Evolutionary conservation across 1,140 invertebrate genomes (phyloP).

Genomic region (Neodiprion lecontei): DNA sequence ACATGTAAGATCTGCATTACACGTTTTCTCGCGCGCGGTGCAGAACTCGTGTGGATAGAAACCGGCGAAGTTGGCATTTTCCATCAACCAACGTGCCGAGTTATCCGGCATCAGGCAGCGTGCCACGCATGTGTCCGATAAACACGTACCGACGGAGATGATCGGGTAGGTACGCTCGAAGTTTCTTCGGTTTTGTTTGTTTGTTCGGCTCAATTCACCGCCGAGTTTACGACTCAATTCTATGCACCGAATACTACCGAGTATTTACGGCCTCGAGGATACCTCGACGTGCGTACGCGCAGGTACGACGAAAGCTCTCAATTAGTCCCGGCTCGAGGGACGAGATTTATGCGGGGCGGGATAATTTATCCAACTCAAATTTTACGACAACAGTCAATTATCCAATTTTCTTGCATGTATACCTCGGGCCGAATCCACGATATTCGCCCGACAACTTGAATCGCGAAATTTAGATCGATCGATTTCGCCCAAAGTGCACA

Average conservation of each 20-base stretch:
- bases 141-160: too few species aligned
- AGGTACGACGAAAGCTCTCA: constrained; percentile 1
- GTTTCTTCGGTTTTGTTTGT: too few species aligned
- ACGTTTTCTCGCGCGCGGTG: too few species aligned
- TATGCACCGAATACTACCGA: not conserved
- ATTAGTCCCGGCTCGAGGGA: not conserved
- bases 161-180: too few species aligned
- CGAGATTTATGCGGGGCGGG: not conserved
- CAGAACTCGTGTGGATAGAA: too few species aligned
- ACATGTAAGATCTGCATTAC: too few species aligned
- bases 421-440: not conserved
- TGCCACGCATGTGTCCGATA: too few species aligned
- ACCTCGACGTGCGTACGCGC: not conserved
- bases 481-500: constrained; percentile 5
- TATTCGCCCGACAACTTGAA: not conserved
- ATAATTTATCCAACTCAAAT: not conserved
- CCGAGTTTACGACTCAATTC: not conserved
- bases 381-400: constrained; percentile 3
- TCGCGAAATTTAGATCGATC: constrained; percentile 7
- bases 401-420: not conserved
- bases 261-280: too few species aligned
- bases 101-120: too few species aligned
- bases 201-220: not conserved
- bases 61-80: too few species aligned
- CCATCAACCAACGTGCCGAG: too few species aligned